These are phyloP conservation scores for Anhinga rufa DNA, from an alignment of 2,113 vertebrate genomes.

Conservation along the genomic window DNA sequence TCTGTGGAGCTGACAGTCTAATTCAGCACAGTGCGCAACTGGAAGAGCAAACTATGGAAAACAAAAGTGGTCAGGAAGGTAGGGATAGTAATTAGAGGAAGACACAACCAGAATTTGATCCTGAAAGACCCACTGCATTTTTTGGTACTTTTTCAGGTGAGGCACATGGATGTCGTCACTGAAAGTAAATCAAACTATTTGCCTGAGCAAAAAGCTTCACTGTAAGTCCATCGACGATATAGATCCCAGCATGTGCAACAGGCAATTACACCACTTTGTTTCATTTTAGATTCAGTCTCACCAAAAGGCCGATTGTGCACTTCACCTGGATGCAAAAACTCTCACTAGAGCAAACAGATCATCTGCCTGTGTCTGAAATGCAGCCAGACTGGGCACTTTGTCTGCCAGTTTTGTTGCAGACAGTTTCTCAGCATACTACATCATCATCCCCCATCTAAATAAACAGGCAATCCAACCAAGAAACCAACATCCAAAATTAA, in stretches of 20 bases:
- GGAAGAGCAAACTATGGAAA: not conserved
- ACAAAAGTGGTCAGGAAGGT: not conserved
- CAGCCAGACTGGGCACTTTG: not conserved
- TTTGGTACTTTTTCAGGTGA: not conserved
- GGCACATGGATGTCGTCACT: not conserved
- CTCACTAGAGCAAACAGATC: not conserved
- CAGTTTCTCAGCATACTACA: not conserved
- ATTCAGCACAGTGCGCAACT: accelerated
- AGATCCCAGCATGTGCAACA: not conserved
- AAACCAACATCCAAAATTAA: not conserved
- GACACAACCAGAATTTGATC: not conserved
- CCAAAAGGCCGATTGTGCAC: not conserved
- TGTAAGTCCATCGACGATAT: not conserved
- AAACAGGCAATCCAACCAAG: not conserved
- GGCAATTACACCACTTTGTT: not conserved
- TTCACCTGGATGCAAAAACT: not conserved
- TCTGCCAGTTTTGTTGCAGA: not conserved
- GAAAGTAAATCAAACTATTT: not conserved
- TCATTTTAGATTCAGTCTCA: not conserved
- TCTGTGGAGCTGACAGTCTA: not conserved
- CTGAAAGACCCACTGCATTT: not conserved
- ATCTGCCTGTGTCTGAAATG: not conserved
- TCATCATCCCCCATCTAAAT: not conserved
- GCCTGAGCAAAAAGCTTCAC: not conserved
- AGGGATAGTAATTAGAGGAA: not conserved